A percentile compares a stretch with the other conserved stretches of the same genome.
These are phyloP conservation scores for Dicerorhinus sumatrensis DNA, from an alignment of 2,113 vertebrate species.

Conservation along the genomic window DNA sequence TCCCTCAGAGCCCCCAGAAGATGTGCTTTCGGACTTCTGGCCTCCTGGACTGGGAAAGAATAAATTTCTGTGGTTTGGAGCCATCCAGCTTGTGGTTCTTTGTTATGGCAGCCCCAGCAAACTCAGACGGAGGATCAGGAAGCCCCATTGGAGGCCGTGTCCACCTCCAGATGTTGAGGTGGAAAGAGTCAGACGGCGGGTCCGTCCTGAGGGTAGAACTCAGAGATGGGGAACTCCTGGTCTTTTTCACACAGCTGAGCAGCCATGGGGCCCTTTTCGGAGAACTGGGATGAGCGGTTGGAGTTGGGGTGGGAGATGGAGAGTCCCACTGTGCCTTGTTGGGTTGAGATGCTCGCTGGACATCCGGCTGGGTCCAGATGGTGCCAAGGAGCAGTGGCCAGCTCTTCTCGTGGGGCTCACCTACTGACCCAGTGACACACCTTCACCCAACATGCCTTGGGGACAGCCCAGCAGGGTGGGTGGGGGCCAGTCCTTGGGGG, in stretches of 20 bases:
- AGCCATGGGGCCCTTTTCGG: rapidly evolving
- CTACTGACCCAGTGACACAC: rapidly evolving
- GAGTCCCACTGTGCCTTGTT: neutral
- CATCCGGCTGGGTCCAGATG: rapidly evolving
- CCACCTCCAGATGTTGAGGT: rapidly evolving
- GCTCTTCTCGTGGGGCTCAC: neutral
- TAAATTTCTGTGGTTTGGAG: neutral
- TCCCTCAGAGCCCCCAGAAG: rapidly evolving
- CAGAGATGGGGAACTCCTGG: rapidly evolving
- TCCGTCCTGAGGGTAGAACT: rapidly evolving
- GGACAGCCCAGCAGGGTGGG: rapidly evolving
- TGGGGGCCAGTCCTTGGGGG: neutral
- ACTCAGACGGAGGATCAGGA: rapidly evolving
- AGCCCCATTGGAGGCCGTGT: too few species aligned
- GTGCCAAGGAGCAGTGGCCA: neutral
- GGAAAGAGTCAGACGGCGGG: rapidly evolving
- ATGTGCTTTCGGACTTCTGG: rapidly evolving
- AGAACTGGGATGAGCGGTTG: neutral
- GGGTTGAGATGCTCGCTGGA: neutral
- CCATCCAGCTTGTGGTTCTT: rapidly evolving
- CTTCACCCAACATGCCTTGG: rapidly evolving
- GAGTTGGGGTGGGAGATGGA: neutral
- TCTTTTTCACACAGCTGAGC: rapidly evolving
- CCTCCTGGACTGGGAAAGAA: neutral
- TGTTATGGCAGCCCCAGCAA: neutral